A percentile compares a stretch with the other conserved stretches of the same genome.
phyloP scores from a whole-genome alignment of 2,797 vertebrate species.

The Anguilla marmorata region DNA sequence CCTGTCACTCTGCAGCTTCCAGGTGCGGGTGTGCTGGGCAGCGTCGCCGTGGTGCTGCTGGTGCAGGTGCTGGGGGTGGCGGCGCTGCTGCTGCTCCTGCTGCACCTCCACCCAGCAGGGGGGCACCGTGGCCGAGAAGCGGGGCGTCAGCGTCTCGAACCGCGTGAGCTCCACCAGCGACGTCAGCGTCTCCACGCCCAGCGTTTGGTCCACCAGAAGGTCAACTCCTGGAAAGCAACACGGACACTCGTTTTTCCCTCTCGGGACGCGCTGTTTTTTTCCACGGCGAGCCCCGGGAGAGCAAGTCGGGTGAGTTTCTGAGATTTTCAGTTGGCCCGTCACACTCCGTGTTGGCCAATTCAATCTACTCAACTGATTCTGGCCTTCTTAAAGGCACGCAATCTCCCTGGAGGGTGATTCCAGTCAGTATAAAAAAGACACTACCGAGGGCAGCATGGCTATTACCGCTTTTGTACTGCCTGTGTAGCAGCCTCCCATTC shows the following conservation, averaged over 20 bases:
- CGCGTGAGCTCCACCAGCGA: slow-evolving; percentile 95
- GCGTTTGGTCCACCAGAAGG: slow-evolving; percentile 91
- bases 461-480: not conserved
- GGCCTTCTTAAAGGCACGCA: not conserved
- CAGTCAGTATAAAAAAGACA: not conserved
- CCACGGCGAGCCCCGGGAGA: not conserved
- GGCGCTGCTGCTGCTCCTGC: slow-evolving; percentile 95
- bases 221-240: slow-evolving; percentile 79
- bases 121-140: slow-evolving; percentile 96
- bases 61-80: slow-evolving; percentile 95
- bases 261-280: not conserved
- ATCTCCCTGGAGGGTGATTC: not conserved
- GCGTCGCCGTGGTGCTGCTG: slow-evolving; percentile 98
- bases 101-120: slow-evolving; percentile 98
- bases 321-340: not conserved
- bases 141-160: slow-evolving; percentile 94
- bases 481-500: not conserved
- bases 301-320: not conserved
- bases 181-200: slow-evolving; percentile 88
- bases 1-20: slow-evolving; percentile 97
- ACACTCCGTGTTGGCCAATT: not conserved
- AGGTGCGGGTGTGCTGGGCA: slow-evolving; percentile 95
- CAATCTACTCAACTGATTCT: not conserved
- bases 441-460: not conserved
- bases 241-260: not conserved